These are phyloP conservation scores for Phalera bucephala DNA, from an alignment of 2,888 invertebrate species.

Conservation along the genomic window DNA sequence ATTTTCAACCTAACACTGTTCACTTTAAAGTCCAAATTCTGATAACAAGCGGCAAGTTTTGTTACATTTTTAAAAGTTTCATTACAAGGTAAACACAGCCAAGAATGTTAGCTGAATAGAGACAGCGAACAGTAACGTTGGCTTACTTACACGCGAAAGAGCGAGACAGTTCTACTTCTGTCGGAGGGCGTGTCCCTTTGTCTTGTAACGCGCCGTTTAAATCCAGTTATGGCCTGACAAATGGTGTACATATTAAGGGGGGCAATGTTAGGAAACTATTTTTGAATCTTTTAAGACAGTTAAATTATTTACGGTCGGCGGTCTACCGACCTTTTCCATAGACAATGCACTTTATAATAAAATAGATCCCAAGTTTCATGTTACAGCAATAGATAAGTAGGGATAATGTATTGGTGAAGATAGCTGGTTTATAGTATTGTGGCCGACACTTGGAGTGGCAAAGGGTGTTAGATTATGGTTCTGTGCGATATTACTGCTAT, in stretches of 20 bases:
- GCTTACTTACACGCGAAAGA: conserved; percentile 29
- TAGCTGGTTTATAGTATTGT: conserved; percentile 76
- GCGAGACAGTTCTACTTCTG: conserved; percentile 43
- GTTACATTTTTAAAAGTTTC: conserved; percentile 53
- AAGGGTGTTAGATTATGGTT: conserved; percentile 74
- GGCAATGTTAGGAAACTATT: conserved; percentile 83
- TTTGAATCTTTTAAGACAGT: conserved; percentile 84
- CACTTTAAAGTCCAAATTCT: conserved; percentile 29
- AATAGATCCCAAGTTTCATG: conserved; percentile 75
- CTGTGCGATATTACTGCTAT: conserved; percentile 54
- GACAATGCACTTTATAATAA: conserved; percentile 83
- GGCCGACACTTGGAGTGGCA: conserved; percentile 70
- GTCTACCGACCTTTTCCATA: conserved; percentile 71
- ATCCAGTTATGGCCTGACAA: conserved; percentile 83
- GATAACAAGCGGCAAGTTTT: conserved; percentile 30
- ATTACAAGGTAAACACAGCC: conserved; percentile 63
- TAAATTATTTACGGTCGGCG: conserved; percentile 80
- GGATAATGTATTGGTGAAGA: conserved; percentile 78
- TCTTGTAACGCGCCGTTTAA: conserved; percentile 76
- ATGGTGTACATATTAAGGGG: conserved; percentile 83
- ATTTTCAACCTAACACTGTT: conserved; percentile 17
- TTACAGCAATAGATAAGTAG: conserved; percentile 78
- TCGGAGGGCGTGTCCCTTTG: conserved; percentile 63
- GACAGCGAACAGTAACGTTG: conserved; percentile 33
- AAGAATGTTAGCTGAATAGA: conserved; percentile 56